A percentile compares a stretch with the other conserved stretches of the same genome.
Conservation (phyloP, 2,888 invertebrate genomes). For the Heteromurus nitidus region DNA sequence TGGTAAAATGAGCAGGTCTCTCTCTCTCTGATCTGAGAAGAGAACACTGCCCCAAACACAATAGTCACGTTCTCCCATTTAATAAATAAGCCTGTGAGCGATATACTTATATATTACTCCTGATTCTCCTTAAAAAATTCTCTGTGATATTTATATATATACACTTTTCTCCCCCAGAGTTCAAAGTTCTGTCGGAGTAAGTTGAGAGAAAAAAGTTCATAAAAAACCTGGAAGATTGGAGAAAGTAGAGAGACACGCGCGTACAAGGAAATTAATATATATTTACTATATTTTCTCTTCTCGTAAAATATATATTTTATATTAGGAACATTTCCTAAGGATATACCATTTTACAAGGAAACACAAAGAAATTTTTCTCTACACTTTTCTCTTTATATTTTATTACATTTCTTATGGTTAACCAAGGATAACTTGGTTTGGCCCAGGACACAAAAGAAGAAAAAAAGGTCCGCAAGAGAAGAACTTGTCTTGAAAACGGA, state of each 20-base stretch:
- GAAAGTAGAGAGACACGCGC: conserved; percentile 11
- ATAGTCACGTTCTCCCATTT: conserved; percentile 53
- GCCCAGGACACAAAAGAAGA: conserved; percentile 23
- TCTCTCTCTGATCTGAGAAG: no score
- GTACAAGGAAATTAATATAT: conserved; percentile 48
- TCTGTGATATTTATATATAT: no score
- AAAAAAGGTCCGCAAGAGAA: no score
- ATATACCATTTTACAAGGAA: neutral
- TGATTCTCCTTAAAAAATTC: no score
- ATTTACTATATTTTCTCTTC: neutral
- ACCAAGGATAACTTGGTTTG: conserved; percentile 47
- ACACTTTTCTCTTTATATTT: conserved; percentile 13
- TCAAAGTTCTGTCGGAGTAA: conserved; percentile 61
- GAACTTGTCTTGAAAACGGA: no score
- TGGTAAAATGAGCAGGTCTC: no score
- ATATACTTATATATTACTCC: no score
- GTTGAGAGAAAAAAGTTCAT: conserved; percentile 40
- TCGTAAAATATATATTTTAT: neutral
- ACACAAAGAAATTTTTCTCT: neutral
- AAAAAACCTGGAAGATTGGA: conserved; percentile 28
- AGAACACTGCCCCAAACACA: no score
- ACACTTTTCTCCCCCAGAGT: conserved; percentile 28
- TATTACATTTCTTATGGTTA: conserved; percentile 48
- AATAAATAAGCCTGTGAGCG: conserved; percentile 41
- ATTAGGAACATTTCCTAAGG: neutral